Evolutionary conservation across 2,113 vertebrate genomes (phyloP), one percentile per base, ranked within the genome.

Genomic region (Brachypteracias leptosomus): DNA sequence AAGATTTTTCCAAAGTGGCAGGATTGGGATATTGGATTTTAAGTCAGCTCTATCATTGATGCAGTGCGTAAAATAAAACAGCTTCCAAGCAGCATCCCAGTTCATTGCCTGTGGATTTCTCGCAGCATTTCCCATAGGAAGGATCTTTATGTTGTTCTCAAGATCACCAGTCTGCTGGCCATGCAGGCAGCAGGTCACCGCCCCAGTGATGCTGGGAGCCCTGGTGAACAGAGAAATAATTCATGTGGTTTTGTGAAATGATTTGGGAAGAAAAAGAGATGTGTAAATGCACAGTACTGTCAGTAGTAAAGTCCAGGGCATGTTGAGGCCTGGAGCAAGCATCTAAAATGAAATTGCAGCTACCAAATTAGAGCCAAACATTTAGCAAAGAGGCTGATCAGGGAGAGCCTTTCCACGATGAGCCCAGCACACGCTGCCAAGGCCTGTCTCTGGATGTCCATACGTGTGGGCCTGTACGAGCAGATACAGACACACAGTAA

Each of bases 81-180:
- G 36, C 85, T 84, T 89, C 73, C 47, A 6, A 72, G 11, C 13
- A 36, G 36, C 59, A 16, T 71, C 72, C 51, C 36, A 4, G 15
- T 49, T 81, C 72, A 65, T 90, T 93, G 88, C 88, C 79, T 92
- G 75, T 86, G 93, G 70, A 65, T 79, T 88, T 61, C 73, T 87
- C 6, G 0, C 49, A 77, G 51, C 38, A 16, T 78, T 83, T 92
- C 58, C 57, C 11, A 0, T 10, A 17, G 81, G 67, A 74, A 49
- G 38, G 31, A 31, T 70, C 59, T 63, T 44, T 3, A 0, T 26
- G 7, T 42, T 68, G 16, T 58, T 91, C 81, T 85, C 18, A 11
- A 89, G 85, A 7, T 57, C n/a, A 40, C 65, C 58, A 12, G 78
- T 40, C 35, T 4, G 2, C 55, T 81, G 89, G 59, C 59, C 14